A percentile compares a stretch with the other conserved stretches of the same genome.
phyloP scores from a whole-genome alignment of 2,797 vertebrate genomes.

The Arnoldichthys spilopterus region DNA sequence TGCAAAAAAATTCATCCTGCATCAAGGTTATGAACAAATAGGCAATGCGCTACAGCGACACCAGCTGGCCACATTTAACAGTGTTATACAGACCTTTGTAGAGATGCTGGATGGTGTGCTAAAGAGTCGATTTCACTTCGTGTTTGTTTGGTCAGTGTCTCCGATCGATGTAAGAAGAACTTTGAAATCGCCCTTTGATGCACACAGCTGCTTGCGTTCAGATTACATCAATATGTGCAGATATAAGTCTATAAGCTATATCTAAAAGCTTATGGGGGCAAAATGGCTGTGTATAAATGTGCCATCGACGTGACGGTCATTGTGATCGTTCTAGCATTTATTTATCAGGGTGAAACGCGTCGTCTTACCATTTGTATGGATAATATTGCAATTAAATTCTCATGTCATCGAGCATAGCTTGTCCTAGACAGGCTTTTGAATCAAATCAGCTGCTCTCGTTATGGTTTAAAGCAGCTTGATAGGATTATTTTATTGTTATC shows the following conservation, averaged over 20 bases:
- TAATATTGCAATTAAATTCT: neutral
- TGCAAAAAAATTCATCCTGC: neutral
- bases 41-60: neutral
- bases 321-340: neutral
- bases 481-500: too few relatives aligned
- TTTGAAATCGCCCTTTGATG: conserved; percentile 16
- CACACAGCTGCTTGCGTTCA: conserved; percentile 58
- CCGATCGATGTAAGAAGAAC: neutral
- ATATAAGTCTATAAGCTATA: conserved; percentile 17
- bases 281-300: neutral
- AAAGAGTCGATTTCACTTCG: neutral
- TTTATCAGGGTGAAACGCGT: neutral
- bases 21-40: neutral
- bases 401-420: neutral
- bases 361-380: neutral
- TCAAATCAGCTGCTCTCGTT: neutral
- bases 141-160: neutral
- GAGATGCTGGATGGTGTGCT: neutral
- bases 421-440: neutral
- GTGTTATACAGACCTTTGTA: neutral
- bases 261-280: neutral
- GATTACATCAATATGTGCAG: conserved; percentile 74
- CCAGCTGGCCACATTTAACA: neutral
- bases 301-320: neutral
- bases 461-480: neutral